Evolutionary conservation across 2,888 invertebrate species (phyloP).

Genomic region (Drosophila testacea): DNA sequence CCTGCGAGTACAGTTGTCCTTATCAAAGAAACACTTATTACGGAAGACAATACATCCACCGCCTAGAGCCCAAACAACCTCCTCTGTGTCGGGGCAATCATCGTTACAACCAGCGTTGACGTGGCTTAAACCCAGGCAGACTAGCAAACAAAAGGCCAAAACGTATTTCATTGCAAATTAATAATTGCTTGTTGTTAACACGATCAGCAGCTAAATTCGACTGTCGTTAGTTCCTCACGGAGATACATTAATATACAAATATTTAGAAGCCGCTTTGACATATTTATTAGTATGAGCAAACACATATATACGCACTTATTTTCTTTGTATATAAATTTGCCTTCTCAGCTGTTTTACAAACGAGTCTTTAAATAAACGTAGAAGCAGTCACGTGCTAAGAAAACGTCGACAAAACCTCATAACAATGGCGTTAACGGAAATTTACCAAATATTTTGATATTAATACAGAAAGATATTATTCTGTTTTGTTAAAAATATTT

Average conservation of each 20-base stretch:
- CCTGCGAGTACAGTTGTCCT: conserved; percentile 56
- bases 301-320: background rate
- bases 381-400: background rate
- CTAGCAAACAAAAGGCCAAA: conserved; percentile 24
- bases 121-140: conserved; percentile 39
- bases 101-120: conserved; percentile 45
- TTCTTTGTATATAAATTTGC: background rate
- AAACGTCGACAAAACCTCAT: background rate
- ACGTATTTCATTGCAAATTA: conserved; percentile 46
- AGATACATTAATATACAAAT: conserved; percentile 33
- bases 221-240: background rate
- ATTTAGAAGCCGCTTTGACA: conserved; percentile 7
- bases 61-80: conserved; percentile 65
- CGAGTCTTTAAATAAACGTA: background rate
- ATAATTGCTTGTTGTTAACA: conserved; percentile 19
- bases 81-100: conserved; percentile 60
- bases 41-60: conserved; percentile 57
- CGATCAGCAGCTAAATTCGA: conserved; percentile 1
- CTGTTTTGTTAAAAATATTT: background rate
- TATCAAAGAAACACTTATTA: conserved; percentile 60
- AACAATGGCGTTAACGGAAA: conserved; percentile 9
- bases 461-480: background rate
- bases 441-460: background rate
- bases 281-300: conserved; percentile 1
- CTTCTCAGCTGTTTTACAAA: conserved; percentile 6